Percentiles rank a stretch among this genome's conserved stretches.
Evolutionary conservation across 2,888 invertebrate genomes (phyloP).

Genomic region (Eretmocerus hayati): DNA sequence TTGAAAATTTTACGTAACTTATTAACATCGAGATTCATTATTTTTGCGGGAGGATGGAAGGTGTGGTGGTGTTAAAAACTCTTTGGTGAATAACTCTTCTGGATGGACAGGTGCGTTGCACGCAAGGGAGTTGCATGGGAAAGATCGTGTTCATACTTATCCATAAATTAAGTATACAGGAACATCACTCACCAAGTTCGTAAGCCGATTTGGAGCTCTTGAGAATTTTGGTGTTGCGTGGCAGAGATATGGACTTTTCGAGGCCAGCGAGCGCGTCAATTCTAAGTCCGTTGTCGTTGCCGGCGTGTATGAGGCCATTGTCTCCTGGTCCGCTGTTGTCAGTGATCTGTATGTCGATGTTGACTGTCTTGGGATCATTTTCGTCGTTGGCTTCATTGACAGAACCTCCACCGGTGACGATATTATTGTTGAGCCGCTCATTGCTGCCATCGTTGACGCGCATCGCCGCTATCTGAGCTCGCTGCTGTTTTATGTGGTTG

Average conservation of each 20-base stretch:
- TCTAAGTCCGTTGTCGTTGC: constrained; percentile 28
- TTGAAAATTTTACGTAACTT: too few relatives aligned
- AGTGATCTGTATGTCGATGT: constrained; percentile 45
- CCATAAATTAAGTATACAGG: too few relatives aligned
- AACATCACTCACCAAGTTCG: constrained; percentile 33
- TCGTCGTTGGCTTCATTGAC: constrained; percentile 33
- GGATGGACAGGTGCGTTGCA: too few relatives aligned
- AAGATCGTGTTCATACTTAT: too few relatives aligned
- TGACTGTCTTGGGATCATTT: constrained; percentile 42
- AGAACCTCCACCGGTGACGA: constrained; percentile 6
- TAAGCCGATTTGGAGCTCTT: constrained; percentile 43
- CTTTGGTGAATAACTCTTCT: too few relatives aligned
- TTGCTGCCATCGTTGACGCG: constrained; percentile 32
- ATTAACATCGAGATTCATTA: too few relatives aligned
- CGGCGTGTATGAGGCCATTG: constrained; percentile 24
- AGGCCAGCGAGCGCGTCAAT: constrained; percentile 31
- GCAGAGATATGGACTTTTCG: constrained; percentile 42
- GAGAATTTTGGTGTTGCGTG: constrained; percentile 36
- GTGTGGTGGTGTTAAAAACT: too few relatives aligned
- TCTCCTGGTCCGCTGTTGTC: constrained; percentile 26
- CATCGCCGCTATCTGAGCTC: constrained; percentile 49
- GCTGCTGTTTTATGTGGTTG: constrained; percentile 62
- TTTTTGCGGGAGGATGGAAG: too few relatives aligned
- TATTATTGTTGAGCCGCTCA: constrained; percentile 28
- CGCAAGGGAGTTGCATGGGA: too few relatives aligned